A percentile compares a stretch with the other conserved stretches of the same genome.
Conservation (phyloP, 1,140 invertebrate species). For the Andrena cerasifolii region DNA sequence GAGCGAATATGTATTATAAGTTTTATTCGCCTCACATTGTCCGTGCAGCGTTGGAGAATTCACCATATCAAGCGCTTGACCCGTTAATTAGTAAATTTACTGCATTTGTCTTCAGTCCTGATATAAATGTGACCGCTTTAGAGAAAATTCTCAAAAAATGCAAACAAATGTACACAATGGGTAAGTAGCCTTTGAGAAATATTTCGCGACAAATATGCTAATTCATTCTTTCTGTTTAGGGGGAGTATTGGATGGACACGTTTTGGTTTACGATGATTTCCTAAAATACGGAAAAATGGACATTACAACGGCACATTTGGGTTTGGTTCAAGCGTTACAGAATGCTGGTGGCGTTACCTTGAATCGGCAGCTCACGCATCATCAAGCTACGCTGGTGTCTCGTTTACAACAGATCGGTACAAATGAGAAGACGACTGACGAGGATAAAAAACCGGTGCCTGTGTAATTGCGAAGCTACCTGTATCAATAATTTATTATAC, state of each 20-base stretch:
- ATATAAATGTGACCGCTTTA: slow-evolving; percentile 83
- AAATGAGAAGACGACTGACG: slow-evolving; percentile 69
- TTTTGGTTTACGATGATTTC: slow-evolving; percentile 87
- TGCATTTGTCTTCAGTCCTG: slow-evolving; percentile 84
- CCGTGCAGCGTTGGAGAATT: slow-evolving; percentile 83
- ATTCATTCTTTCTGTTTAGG: slow-evolving; percentile 80
- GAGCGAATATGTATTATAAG: slow-evolving; percentile 86
- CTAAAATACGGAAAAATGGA: slow-evolving; percentile 85
- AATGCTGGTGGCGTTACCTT: slow-evolving; percentile 84
- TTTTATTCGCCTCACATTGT: slow-evolving; percentile 85
- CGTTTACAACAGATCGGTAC: slow-evolving; percentile 84
- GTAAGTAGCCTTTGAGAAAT: slow-evolving; percentile 75
- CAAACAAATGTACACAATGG: slow-evolving; percentile 86
- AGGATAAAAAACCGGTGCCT: slow-evolving; percentile 75
- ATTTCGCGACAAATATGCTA: slow-evolving; percentile 25
- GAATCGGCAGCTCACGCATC: slow-evolving; percentile 86
- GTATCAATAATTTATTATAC: slow-evolving; percentile 77
- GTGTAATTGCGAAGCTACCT: slow-evolving; percentile 76
- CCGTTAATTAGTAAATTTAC: slow-evolving; percentile 81
- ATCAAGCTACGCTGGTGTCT: slow-evolving; percentile 86
- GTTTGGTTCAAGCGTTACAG: slow-evolving; percentile 86
- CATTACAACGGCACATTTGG: slow-evolving; percentile 84
- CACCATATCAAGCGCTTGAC: slow-evolving; percentile 80
- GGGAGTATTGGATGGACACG: slow-evolving; percentile 86
- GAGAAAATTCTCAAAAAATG: slow-evolving; percentile 85